Conservation (phyloP, 2,113 vertebrate species). For the Phalacrocorax pelagicus region DNA sequence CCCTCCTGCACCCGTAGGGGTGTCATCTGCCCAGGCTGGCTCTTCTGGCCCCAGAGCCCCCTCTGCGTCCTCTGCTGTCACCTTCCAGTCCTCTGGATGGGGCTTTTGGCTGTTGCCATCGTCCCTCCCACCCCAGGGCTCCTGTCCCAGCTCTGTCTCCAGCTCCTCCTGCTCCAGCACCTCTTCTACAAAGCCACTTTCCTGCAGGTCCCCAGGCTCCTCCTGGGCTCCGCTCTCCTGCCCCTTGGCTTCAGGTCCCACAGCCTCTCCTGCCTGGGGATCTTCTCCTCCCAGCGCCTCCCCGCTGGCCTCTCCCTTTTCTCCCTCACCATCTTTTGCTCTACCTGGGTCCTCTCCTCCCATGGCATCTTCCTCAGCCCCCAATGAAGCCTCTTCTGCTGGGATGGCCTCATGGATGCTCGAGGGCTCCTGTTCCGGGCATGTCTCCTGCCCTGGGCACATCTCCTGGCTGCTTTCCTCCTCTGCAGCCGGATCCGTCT, state of each 20-base stretch:
- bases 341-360: background rate
- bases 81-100: background rate
- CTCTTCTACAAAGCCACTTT: fast-evolving
- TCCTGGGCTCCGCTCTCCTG: background rate
- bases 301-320: background rate
- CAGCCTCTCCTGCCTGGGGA: background rate
- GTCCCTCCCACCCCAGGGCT: background rate
- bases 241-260: background rate
- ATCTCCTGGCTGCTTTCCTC: background rate
- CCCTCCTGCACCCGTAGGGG: fast-evolving
- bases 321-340: background rate
- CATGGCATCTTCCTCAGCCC: background rate
- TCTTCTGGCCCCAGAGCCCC: background rate
- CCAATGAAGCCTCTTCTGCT: background rate
- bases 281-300: background rate
- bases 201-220: background rate
- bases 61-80: background rate
- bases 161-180: background rate
- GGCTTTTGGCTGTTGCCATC: background rate
- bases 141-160: background rate
- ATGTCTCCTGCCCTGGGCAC: fast-evolving
- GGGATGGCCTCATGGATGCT: background rate
- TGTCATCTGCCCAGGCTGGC: background rate
- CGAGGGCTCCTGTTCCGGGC: fast-evolving
- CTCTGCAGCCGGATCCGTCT: background rate